These are phyloP conservation scores for Camponotus vicinus DNA, from an alignment of 1,140 invertebrate species.

Conservation along the genomic window DNA sequence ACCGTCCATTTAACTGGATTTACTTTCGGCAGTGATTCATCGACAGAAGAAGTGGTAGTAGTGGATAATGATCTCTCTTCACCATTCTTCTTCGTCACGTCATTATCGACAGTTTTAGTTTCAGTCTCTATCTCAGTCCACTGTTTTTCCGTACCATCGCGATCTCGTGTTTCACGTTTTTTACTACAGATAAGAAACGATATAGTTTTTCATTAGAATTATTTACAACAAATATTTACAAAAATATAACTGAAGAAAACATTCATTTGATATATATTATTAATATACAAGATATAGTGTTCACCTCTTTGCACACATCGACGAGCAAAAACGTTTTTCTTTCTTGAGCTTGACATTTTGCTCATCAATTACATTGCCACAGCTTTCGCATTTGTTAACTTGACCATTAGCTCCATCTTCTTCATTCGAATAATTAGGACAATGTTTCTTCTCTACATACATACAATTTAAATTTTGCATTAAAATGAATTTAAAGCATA, in stretches of 20 bases:
- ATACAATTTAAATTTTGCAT: slow-evolving; percentile 32
- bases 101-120: slow-evolving; percentile 79
- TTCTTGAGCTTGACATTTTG: slow-evolving; percentile 91
- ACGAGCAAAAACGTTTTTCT: slow-evolving; percentile 92
- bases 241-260: slow-evolving; percentile 14
- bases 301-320: slow-evolving; percentile 90
- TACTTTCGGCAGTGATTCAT: slow-evolving; percentile 86
- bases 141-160: slow-evolving; percentile 81
- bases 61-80: slow-evolving; percentile 85
- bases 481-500: not conserved
- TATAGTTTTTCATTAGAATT: slow-evolving; percentile 10
- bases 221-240: slow-evolving; percentile 7
- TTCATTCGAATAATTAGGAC: slow-evolving; percentile 83
- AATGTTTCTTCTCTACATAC: slow-evolving; percentile 80
- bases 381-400: slow-evolving; percentile 92
- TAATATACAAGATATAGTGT: slow-evolving; percentile 44
- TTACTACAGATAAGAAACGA: slow-evolving; percentile 76
- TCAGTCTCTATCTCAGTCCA: slow-evolving; percentile 83
- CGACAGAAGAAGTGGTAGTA: slow-evolving; percentile 83
- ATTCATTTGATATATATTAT: not conserved
- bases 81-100: slow-evolving; percentile 84
- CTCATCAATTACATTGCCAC: slow-evolving; percentile 89
- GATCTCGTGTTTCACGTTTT: slow-evolving; percentile 81
- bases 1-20: slow-evolving; percentile 93
- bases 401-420: slow-evolving; percentile 84